Evolutionary conservation across 2,797 vertebrate genomes (phyloP), one percentile per base, ranked within the genome.

Genomic region (Sebastes trivittatus): DNA sequence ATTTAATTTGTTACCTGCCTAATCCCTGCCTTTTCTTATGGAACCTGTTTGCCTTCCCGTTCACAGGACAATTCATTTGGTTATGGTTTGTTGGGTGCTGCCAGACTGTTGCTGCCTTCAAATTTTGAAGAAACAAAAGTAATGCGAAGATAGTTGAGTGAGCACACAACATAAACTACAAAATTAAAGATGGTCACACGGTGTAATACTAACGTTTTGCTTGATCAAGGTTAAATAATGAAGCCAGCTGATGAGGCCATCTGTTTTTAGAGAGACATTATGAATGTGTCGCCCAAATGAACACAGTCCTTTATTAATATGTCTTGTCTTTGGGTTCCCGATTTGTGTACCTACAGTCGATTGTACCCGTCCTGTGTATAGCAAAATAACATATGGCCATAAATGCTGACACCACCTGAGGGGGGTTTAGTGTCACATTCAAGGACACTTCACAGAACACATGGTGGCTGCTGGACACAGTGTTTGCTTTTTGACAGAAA

Each of bases 381-480:
- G 60, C 54, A 60, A 62, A n/a, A 42, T 65, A 74, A 36, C 74
- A 84, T 74, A 77, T 74, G 59, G 70, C 38, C 36, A 70, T 67
- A 66, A 67, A 46, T 36, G 42, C 75, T 77, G 69, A 58, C 68
- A 54, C 64, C 56, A 58, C 77, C 65, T 52, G 22, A 52, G 59
- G 65, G 38, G 58, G 30, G 9, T 59, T 52, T 36, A 22, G 61
- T 60, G 72, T 62, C 55, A 80, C 34, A 75, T 63, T 80, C 72
- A 84, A 80, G 77, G 72, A 80, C 77, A 67, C 46, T 38, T 42
- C n/a, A 34, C 38, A 18, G 11, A 27, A 38, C 70, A 38, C 52
- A 46, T 1, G 25, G 27, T 18, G 27, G 59, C 34, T 68, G 42
- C 56, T 38, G 70, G 38, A 62, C 63, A 73, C 42, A 23, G 14